phyloP scores from a whole-genome alignment of 2,797 vertebrate genomes.

The Potorous gilbertii region DNA sequence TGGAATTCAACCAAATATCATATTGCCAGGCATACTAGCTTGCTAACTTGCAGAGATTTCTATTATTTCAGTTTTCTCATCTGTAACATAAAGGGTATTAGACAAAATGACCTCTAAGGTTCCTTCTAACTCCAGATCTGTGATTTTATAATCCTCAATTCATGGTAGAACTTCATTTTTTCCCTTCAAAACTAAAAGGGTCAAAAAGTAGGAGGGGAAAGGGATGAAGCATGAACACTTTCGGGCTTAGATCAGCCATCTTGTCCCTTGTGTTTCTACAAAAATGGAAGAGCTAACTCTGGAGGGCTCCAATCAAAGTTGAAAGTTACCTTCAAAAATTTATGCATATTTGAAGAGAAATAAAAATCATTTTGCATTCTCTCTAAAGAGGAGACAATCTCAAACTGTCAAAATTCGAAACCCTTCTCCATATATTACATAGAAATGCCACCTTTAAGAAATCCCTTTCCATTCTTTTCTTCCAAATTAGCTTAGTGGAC shows the following conservation, averaged over 20 bases:
- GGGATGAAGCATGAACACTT: constrained; percentile 55
- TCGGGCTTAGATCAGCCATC: constrained; percentile 63
- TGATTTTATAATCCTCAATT: background rate
- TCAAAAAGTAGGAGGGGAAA: constrained; percentile 27
- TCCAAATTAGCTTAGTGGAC: constrained; percentile 86
- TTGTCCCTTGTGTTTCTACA: constrained; percentile 70
- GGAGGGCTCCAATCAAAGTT: constrained; percentile 81
- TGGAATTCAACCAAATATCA: background rate
- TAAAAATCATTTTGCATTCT: constrained; percentile 86
- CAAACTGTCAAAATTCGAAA: constrained; percentile 85
- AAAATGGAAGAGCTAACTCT: constrained; percentile 71
- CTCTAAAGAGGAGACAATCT: constrained; percentile 85
- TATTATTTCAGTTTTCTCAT: background rate
- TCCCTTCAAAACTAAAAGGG: constrained; percentile 15
- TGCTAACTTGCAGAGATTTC: background rate
- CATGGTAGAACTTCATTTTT: background rate
- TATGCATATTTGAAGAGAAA: constrained; percentile 86
- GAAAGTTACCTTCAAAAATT: constrained; percentile 88
- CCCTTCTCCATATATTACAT: constrained; percentile 84
- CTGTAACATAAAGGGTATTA: background rate
- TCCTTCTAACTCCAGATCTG: background rate
- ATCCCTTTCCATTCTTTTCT: constrained; percentile 80
- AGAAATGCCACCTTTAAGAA: constrained; percentile 82
- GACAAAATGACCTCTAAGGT: background rate
- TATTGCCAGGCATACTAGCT: background rate